phyloP scores from a whole-genome alignment of 2,888 invertebrate genomes.

The Lithophane leautieri region DNA sequence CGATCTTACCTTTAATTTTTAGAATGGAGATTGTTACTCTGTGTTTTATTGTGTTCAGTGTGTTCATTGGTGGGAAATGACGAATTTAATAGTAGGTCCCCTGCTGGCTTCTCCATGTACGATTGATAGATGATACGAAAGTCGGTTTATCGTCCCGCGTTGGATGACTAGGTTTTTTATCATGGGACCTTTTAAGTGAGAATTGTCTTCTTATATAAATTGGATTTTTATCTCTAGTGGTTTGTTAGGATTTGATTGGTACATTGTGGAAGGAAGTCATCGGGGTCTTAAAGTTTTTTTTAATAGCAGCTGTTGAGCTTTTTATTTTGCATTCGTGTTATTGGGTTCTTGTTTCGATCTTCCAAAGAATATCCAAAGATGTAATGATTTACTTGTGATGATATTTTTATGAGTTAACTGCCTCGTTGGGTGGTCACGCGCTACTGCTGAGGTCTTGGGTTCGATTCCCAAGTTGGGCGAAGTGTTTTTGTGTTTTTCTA shows the following conservation, averaged over 20 bases:
- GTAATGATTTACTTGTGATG: neutral
- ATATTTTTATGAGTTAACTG: too few relatives aligned
- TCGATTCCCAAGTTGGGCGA: too few relatives aligned
- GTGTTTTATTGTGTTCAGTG: conserved; percentile 41
- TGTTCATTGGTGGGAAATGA: conserved; percentile 68
- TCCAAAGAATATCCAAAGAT: too few relatives aligned
- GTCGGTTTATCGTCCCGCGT: conserved; percentile 74
- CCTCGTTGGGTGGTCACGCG: too few relatives aligned
- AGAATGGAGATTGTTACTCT: conserved; percentile 24
- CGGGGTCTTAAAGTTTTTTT: conserved; percentile 48
- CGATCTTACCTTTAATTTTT: conserved; percentile 12
- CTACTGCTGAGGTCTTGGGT: too few relatives aligned
- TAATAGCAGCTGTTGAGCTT: conserved; percentile 3
- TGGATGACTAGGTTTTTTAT: conserved; percentile 78
- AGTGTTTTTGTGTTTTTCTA: too few relatives aligned
- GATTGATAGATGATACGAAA: conserved; percentile 87
- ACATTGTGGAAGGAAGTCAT: conserved; percentile 63
- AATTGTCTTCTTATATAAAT: conserved; percentile 85
- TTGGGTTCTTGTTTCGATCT: neutral
- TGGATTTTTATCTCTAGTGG: conserved; percentile 82
- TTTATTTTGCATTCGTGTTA: neutral
- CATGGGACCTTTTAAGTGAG: conserved; percentile 82
- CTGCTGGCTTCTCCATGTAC: conserved; percentile 83
- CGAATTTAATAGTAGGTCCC: conserved; percentile 83
- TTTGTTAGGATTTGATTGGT: conserved; percentile 69